Percentiles rank a stretch among this genome's conserved stretches.
Conservation (phyloP, 2,888 invertebrate species). For the Dastarcus helophoroides region DNA sequence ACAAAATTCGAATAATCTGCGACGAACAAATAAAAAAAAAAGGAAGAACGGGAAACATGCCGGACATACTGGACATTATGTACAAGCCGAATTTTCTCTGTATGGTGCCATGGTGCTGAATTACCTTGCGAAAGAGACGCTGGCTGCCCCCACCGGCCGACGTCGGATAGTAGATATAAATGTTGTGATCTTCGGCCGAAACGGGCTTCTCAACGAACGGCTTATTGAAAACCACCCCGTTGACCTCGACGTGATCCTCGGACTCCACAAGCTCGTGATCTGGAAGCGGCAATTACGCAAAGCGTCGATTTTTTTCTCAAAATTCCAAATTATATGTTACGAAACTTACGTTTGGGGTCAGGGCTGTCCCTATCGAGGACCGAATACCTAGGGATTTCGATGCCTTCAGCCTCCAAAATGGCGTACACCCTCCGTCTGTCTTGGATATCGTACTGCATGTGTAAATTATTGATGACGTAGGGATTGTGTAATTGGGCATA, state of each 20-base stretch:
- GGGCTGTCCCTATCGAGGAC: conserved; percentile 89
- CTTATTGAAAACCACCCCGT: conserved; percentile 89
- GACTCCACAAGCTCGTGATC: conserved; percentile 88
- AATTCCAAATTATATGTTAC: conserved; percentile 1
- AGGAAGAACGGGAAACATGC: neutral
- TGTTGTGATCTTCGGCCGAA: conserved; percentile 98
- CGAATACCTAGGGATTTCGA: conserved; percentile 95
- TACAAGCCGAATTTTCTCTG: too few relatives aligned
- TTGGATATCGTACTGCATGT: conserved; percentile 97
- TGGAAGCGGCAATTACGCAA: too few relatives aligned
- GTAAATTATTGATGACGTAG: conserved; percentile 95
- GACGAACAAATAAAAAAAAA: conserved; percentile 1
- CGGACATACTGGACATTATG: neutral
- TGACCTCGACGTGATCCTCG: conserved; percentile 95
- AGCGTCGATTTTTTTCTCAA: too few relatives aligned
- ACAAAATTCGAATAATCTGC: conserved; percentile 3
- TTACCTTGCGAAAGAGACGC: conserved; percentile 90
- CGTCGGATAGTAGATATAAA: conserved; percentile 98
- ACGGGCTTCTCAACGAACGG: conserved; percentile 99
- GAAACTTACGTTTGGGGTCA: conserved; percentile 71
- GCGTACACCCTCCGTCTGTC: conserved; percentile 91
- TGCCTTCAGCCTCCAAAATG: conserved; percentile 85
- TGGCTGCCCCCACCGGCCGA: conserved; percentile 98
- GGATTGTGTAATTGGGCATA: conserved; percentile 90
- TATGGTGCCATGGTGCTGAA: too few relatives aligned